A percentile compares a stretch with the other conserved stretches of the same genome.
phyloP scores from a whole-genome alignment of 2,797 vertebrate species.

The Argentina silus region DNA sequence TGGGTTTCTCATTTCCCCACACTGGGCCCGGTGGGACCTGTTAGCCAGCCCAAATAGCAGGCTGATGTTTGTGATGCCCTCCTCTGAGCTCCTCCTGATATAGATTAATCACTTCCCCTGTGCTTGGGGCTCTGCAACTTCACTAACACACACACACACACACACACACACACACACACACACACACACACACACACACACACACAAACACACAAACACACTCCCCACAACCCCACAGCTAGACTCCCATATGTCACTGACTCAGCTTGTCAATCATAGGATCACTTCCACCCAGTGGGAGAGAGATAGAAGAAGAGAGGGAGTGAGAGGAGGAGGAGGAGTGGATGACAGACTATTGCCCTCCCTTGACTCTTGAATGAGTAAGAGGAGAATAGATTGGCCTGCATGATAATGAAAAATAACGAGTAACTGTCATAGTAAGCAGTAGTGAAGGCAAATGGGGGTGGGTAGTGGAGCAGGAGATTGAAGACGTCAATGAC shows the following conservation, averaged over 20 bases:
- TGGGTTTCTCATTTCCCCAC: background rate
- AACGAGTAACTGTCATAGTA: constrained; percentile 13
- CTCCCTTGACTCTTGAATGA: constrained; percentile 19
- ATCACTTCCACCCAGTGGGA: constrained; percentile 5
- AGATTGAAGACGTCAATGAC: background rate
- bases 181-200: constrained; percentile 27
- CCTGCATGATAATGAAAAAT: constrained; percentile 38
- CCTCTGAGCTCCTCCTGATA: constrained; percentile 29
- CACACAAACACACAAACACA: constrained; percentile 14
- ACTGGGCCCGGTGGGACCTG: constrained; percentile 48
- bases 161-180: constrained; percentile 22
- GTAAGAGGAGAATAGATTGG: constrained; percentile 14
- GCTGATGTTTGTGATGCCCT: constrained; percentile 27
- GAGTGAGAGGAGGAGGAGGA: constrained; percentile 4
- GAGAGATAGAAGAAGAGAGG: constrained; percentile 1
- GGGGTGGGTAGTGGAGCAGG: background rate
- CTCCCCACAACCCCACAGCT: background rate
- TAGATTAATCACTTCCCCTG: constrained; percentile 44
- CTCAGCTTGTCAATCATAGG: background rate
- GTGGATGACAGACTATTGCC: constrained; percentile 31
- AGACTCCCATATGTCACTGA: constrained; percentile 3
- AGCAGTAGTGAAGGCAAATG: background rate
- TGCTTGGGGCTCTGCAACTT: constrained; percentile 27
- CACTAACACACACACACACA: constrained; percentile 8
- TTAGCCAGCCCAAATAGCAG: constrained; percentile 47